Evolutionary conservation across 1,140 invertebrate species (phyloP).

Genomic region (Cheumatopsyche charites): DNA sequence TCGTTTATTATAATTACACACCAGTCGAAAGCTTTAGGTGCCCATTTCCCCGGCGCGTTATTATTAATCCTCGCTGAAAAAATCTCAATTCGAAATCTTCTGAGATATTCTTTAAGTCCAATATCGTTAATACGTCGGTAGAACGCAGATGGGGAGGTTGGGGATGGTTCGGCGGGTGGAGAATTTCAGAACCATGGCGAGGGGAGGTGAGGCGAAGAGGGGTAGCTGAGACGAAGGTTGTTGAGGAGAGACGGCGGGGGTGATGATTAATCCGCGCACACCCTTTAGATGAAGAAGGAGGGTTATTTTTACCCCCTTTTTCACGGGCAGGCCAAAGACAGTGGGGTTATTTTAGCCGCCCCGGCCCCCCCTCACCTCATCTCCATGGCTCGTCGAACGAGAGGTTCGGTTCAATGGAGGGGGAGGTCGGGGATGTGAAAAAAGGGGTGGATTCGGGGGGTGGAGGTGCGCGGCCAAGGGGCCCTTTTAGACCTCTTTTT

Average conservation of each 20-base stretch:
- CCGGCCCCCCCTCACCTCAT: neutral
- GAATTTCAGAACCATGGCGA: neutral
- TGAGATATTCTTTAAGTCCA: conserved; percentile 49
- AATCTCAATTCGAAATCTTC: conserved; percentile 49
- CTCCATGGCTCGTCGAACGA: neutral
- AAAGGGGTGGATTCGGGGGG: conserved; percentile 19
- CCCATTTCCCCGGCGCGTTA: conserved; percentile 43
- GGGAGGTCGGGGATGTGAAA: neutral
- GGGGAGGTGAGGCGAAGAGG: neutral
- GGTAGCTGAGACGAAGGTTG: conserved; percentile 3
- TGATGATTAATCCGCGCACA: conserved; percentile 49
- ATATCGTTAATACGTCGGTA: conserved; percentile 48
- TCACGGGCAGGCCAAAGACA: conserved; percentile 42
- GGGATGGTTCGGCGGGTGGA: conserved; percentile 8
- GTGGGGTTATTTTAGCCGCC: conserved; percentile 43
- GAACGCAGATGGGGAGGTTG: conserved; percentile 4
- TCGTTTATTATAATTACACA: conserved; percentile 49
- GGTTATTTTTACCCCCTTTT: conserved; percentile 48
- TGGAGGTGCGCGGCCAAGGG: conserved; percentile 28
- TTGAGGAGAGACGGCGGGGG: conserved; percentile 37
- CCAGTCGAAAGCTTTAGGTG: conserved; percentile 46
- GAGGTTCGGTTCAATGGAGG: neutral
- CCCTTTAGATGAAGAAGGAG: conserved; percentile 45
- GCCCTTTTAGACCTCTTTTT: conserved; percentile 47
- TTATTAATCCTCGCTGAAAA: conserved; percentile 47